These are phyloP conservation scores for Holotrichia oblita DNA, from an alignment of 1,140 invertebrate genomes.

Conservation along the genomic window DNA sequence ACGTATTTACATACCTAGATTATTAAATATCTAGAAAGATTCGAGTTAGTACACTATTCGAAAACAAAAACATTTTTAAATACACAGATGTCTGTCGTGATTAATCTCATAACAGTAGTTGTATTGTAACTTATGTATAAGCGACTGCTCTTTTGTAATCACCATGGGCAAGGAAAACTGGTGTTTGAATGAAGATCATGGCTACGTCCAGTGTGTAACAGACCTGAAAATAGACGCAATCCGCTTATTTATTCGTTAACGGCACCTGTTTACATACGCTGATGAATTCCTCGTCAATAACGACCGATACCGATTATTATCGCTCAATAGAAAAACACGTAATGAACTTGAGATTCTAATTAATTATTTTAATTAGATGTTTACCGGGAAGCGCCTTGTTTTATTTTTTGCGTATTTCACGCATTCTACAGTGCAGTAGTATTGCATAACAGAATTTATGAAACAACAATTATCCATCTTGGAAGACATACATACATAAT, in stretches of 20 bases:
- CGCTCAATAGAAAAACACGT: neutral
- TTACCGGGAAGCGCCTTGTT: constrained; percentile 18
- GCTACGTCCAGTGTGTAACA: constrained; percentile 17
- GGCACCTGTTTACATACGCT: neutral
- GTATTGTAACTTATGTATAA: neutral
- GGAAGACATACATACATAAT: neutral
- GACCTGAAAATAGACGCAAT: constrained; percentile 25
- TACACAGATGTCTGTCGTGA: neutral
- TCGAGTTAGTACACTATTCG: too few relatives aligned
- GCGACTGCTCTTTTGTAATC: neutral
- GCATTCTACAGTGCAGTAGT: neutral
- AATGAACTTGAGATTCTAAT: neutral
- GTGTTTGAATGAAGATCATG: constrained; percentile 21
- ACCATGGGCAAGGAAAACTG: constrained; percentile 3
- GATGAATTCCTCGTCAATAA: neutral
- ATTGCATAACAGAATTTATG: neutral
- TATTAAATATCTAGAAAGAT: too few relatives aligned
- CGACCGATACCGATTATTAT: constrained; percentile 14
- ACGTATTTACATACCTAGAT: too few relatives aligned
- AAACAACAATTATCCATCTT: neutral
- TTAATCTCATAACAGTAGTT: neutral
- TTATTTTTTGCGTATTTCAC: neutral
- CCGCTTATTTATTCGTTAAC: constrained; percentile 29
- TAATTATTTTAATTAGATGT: constrained; percentile 33
- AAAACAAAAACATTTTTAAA: too few relatives aligned